Evolutionary conservation across 2,113 vertebrate species (phyloP).

Genomic region (Balaeniceps rex): DNA sequence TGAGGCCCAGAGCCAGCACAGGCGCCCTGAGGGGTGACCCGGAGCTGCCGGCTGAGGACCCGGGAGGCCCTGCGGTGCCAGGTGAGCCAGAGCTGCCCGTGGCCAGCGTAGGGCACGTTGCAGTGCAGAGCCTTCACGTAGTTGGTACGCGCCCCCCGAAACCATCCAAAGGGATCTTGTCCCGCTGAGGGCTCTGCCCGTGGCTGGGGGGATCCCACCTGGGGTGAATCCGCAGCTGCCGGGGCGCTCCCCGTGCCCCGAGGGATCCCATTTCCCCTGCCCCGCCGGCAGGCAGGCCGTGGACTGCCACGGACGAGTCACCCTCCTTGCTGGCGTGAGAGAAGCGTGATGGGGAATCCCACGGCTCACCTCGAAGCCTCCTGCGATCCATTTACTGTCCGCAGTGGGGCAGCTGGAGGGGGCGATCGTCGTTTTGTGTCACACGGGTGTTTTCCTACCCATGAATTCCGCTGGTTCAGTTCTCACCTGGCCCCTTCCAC

Average conservation of each 20-base stretch:
- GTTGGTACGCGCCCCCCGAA: too few species aligned
- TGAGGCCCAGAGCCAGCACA: accelerated
- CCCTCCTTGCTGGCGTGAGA: neutral
- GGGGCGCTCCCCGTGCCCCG: neutral
- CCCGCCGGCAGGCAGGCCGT: neutral
- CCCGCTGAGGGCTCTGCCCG: neutral
- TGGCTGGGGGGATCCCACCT: neutral
- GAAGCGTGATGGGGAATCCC: neutral
- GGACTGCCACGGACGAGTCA: neutral
- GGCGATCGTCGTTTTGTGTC: accelerated
- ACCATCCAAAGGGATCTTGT: neutral
- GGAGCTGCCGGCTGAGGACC: accelerated
- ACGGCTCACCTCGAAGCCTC: neutral
- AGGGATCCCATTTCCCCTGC: too few species aligned
- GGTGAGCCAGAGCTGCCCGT: neutral
- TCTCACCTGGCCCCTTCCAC: neutral
- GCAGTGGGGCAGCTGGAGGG: neutral
- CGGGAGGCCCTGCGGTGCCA: accelerated
- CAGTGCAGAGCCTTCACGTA: too few species aligned
- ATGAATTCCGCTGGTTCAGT: accelerated
- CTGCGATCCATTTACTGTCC: too few species aligned
- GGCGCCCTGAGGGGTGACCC: accelerated
- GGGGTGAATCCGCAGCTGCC: neutral
- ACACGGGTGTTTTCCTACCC: neutral
- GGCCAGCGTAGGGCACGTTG: accelerated